Evolutionary conservation across 1,140 invertebrate genomes (phyloP).

Genomic region (Acromyrmex echinatior): DNA sequence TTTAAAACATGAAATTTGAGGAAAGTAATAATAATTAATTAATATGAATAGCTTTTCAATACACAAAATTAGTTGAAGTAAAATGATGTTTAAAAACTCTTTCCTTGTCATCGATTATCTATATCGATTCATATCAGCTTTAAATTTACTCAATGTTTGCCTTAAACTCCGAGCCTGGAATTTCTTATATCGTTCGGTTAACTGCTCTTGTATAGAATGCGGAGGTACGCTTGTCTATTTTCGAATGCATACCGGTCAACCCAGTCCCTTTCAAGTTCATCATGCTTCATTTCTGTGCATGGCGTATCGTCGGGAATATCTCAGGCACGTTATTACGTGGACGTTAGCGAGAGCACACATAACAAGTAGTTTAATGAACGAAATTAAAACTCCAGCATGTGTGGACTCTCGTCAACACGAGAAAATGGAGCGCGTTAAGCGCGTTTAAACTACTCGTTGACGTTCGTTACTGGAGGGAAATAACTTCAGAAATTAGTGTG

Average conservation of each 20-base stretch:
- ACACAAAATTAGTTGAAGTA: background rate
- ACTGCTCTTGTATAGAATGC: slow-evolving; percentile 14
- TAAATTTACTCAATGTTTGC: slow-evolving; percentile 13
- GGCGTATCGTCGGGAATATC: slow-evolving; percentile 19
- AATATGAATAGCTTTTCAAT: background rate
- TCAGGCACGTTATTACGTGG: slow-evolving; percentile 43
- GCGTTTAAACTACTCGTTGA: slow-evolving; percentile 29
- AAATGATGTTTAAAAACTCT: background rate
- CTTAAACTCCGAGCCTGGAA: slow-evolving; percentile 15
- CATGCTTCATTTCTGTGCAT: slow-evolving; percentile 15
- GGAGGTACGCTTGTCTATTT: slow-evolving; percentile 37
- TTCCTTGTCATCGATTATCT: background rate
- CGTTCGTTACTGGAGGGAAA: background rate
- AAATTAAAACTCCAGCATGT: slow-evolving; percentile 38
- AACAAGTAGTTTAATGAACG: slow-evolving; percentile 48
- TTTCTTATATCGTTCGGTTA: slow-evolving; percentile 32
- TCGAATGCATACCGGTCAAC: slow-evolving; percentile 17
- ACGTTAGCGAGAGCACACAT: slow-evolving; percentile 16
- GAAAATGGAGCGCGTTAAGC: slow-evolving; percentile 13
- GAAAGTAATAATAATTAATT: background rate
- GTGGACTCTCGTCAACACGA: slow-evolving; percentile 1
- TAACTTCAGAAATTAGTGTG: slow-evolving; percentile 18
- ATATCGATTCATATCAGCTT: background rate
- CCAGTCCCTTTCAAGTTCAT: slow-evolving; percentile 28
- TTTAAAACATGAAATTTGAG: background rate